Evolutionary conservation across 2,797 vertebrate species (phyloP).

Genomic region (Etheostoma perlongum): DNA sequence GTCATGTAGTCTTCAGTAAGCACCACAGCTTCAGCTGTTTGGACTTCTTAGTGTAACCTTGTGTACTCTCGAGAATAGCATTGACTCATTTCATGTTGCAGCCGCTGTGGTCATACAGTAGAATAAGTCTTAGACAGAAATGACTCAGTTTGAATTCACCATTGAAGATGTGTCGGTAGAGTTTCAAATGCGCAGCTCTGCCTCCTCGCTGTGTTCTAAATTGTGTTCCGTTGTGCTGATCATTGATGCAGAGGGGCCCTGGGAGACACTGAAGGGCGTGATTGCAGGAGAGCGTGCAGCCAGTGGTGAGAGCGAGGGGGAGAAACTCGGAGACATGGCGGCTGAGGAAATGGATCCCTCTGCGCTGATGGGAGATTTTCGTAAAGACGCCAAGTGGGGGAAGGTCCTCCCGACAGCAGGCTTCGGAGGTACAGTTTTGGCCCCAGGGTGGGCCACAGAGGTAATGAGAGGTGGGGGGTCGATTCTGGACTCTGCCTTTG

Average conservation of each 20-base stretch:
- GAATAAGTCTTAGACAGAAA: constrained; percentile 61
- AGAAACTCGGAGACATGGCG: constrained; percentile 98
- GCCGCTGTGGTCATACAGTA: constrained; percentile 69
- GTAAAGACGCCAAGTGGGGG: constrained; percentile 89
- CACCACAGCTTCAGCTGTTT: constrained; percentile 73
- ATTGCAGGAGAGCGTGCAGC: constrained; percentile 94
- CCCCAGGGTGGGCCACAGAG: constrained; percentile 96
- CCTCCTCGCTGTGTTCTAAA: constrained; percentile 91
- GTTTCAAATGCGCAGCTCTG: constrained; percentile 91
- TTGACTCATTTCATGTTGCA: constrained; percentile 57
- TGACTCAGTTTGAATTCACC: constrained; percentile 51
- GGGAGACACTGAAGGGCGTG: constrained; percentile 95
- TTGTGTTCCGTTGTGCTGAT: constrained; percentile 93
- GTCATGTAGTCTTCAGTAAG: constrained; percentile 60
- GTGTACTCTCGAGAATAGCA: constrained; percentile 36
- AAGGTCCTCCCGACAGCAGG: constrained; percentile 90
- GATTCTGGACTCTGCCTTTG: constrained; percentile 93
- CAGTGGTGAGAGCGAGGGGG: constrained; percentile 95
- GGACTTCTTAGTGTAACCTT: constrained; percentile 63
- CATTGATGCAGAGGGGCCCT: constrained; percentile 93
- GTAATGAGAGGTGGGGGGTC: constrained; percentile 98
- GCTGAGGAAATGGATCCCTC: constrained; percentile 95
- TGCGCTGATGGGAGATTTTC: constrained; percentile 93
- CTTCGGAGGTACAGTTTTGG: constrained; percentile 97
- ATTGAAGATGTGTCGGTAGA: constrained; percentile 6